Evolutionary conservation across 2,888 invertebrate species (phyloP).

Genomic region (Enchytraeus crypticus): DNA sequence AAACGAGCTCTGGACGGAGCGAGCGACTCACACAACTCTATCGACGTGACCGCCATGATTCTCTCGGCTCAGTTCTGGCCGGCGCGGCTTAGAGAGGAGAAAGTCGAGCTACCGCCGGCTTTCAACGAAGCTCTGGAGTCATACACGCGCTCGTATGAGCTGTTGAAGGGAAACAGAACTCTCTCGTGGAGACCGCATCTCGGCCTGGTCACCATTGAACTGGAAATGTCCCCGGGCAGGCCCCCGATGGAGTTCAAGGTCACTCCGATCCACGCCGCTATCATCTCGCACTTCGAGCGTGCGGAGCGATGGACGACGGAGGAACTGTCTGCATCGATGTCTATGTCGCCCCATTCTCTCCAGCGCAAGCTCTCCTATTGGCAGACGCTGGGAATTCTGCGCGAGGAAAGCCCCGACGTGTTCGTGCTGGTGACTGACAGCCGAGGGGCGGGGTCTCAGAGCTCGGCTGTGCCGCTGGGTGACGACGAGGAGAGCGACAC

Average conservation of each 20-base stretch:
- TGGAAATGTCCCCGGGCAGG: conserved; percentile 75
- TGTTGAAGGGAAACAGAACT: conserved; percentile 74
- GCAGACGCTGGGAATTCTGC: conserved; percentile 82
- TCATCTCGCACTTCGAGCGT: conserved; percentile 84
- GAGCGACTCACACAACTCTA: background rate
- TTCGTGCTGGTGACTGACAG: conserved; percentile 54
- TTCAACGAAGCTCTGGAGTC: conserved; percentile 71
- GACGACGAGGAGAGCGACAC: conserved; percentile 81
- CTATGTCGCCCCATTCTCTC: conserved; percentile 75
- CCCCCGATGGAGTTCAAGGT: conserved; percentile 68
- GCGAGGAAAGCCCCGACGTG: conserved; percentile 65
- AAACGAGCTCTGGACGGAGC: background rate
- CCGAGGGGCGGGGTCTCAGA: conserved; percentile 22
- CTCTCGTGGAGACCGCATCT: conserved; percentile 87
- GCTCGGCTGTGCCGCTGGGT: conserved; percentile 55
- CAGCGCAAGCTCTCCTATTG: conserved; percentile 82
- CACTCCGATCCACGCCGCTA: conserved; percentile 84
- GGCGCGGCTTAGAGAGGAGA: conserved; percentile 78
- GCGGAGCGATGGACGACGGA: conserved; percentile 78
- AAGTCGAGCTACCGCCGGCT: conserved; percentile 71
- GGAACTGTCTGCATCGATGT: conserved; percentile 73
- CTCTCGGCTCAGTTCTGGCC: conserved; percentile 99
- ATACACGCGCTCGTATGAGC: conserved; percentile 82
- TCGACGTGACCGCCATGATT: conserved; percentile 64
- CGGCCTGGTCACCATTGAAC: conserved; percentile 79